Base-by-base conservation (phyloP, 1,140 invertebrate species). In the Aradophagus sp. region DNA sequence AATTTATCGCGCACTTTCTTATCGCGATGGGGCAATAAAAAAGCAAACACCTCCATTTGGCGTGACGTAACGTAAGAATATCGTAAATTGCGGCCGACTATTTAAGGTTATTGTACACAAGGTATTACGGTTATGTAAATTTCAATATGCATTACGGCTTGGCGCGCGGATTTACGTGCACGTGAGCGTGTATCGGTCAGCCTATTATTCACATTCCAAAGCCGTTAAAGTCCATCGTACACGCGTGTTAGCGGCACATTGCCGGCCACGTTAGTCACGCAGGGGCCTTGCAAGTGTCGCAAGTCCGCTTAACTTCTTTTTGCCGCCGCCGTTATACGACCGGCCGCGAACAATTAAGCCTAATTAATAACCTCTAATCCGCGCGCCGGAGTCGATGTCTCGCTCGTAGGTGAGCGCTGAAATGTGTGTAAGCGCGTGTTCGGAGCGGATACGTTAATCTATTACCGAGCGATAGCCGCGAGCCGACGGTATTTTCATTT, bases 331-430 rank as follows among this genome's bases (percentile, higher is more conserved):
- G n/a, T 23, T 5, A 23, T 23, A 23, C 20, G 20, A n/a, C 20
- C 20, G 20, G 56, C 68, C 73, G 61, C 73, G 79, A 81, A 80
- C 80, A 83, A 83, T 83, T 78, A 80, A 75, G 75, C 76, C 75
- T 77, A 81, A 82, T 82, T 82, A 83, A 83, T 82, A 82, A 81
- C 75, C 73, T 72, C 73, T 79, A 78, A 80, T 80, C 74, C 62
- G 42, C 32, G 63, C 50, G n/a, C 31, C 50, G 52, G 61, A 48
- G 62, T 36, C 29, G 48, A 61, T 72, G 53, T 26, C 13, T 7
- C 2, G 7, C 8, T 2, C 13, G 14, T 16, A 42, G 42, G 14
- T 20, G 36, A 52, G 41, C 20, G 36, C 32, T 50, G 26, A 52
- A 53, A n/a, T n/a, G n/a, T n/a, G n/a, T n/a, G n/a, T n/a, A n/a